Evolutionary conservation across 2,113 vertebrate genomes (phyloP).

Genomic region (Carollia perspicillata): DNA sequence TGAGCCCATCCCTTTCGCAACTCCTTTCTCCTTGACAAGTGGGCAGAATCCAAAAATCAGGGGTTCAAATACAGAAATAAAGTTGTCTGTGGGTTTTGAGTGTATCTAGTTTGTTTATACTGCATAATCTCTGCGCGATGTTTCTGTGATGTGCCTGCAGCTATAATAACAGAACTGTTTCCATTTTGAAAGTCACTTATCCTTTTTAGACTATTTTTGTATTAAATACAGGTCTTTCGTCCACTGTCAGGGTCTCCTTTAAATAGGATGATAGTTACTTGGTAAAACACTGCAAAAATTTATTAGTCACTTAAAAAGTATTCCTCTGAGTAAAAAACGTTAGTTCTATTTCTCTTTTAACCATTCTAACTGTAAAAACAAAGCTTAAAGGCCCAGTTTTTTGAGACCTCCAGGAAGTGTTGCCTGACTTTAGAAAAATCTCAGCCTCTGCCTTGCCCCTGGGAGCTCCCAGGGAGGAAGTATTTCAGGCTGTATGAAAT

Average conservation of each 20-base stretch:
- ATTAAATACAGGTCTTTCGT: not conserved
- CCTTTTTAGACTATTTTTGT: slow-evolving; percentile 9
- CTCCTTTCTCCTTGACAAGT: not conserved
- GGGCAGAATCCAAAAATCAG: not conserved
- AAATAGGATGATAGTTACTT: not conserved
- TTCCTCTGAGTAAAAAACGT: not conserved
- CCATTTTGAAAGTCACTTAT: not conserved
- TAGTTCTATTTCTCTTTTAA: not conserved
- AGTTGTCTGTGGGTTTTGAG: not conserved
- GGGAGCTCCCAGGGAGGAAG: not conserved
- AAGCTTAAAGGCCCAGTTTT: not conserved
- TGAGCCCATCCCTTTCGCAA: not conserved
- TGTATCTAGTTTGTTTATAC: not conserved
- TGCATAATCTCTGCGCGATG: not conserved
- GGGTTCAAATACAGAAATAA: not conserved
- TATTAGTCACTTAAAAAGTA: slow-evolving; percentile 12
- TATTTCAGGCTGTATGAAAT: not conserved
- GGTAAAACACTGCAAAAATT: not conserved
- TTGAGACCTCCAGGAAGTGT: not conserved
- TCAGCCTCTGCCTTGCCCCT: not conserved
- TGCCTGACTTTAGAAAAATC: not conserved
- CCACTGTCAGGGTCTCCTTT: not conserved
- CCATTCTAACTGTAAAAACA: not conserved
- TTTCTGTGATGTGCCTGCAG: not conserved
- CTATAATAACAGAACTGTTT: not conserved